Percentiles rank a stretch among this genome's conserved stretches.
phyloP scores from a whole-genome alignment of 2,888 invertebrate species.

The Geotrupes spiniger region DNA sequence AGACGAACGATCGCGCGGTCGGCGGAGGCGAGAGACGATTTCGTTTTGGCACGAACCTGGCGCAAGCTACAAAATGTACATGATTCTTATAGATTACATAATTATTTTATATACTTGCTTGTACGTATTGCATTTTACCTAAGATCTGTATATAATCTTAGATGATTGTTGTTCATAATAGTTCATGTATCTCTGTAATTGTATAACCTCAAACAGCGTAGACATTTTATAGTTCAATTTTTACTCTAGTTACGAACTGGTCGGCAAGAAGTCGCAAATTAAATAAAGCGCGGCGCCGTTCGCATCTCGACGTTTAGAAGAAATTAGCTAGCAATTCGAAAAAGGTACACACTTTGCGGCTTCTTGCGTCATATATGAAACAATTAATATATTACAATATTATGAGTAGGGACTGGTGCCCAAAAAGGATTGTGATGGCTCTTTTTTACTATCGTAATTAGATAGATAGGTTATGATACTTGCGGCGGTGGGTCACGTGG shows the following conservation, averaged over 20 bases:
- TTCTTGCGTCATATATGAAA: conserved; percentile 10
- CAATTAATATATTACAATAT: conserved; percentile 13
- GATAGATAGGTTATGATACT: conserved; percentile 31
- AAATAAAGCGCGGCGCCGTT: conserved; percentile 3
- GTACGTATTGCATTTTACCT: conserved; percentile 50
- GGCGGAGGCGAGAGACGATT: conserved; percentile 6
- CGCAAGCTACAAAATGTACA: conserved; percentile 53
- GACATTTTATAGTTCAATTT: conserved; percentile 39
- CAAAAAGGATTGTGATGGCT: conserved; percentile 49
- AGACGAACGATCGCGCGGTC: conserved; percentile 7
- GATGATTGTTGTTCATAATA: conserved; percentile 42
- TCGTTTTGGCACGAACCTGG: conserved; percentile 29
- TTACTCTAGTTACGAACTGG: conserved; percentile 27
- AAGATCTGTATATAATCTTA: conserved; percentile 48
- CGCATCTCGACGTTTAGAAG: not conserved
- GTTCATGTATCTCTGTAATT: conserved; percentile 38
- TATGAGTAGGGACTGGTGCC: conserved; percentile 44
- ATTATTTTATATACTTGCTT: conserved; percentile 54
- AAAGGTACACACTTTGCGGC: conserved; percentile 4
- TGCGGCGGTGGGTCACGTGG: conserved; percentile 29
- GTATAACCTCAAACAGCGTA: conserved; percentile 27
- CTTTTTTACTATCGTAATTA: conserved; percentile 40
- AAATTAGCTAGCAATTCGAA: not conserved
- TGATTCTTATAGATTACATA: conserved; percentile 50
- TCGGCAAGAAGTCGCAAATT: conserved; percentile 2